Percentiles rank a stretch among this genome's conserved stretches.
phyloP scores from a whole-genome alignment of 2,113 vertebrate species.

The Hypomesus transpacificus region DNA sequence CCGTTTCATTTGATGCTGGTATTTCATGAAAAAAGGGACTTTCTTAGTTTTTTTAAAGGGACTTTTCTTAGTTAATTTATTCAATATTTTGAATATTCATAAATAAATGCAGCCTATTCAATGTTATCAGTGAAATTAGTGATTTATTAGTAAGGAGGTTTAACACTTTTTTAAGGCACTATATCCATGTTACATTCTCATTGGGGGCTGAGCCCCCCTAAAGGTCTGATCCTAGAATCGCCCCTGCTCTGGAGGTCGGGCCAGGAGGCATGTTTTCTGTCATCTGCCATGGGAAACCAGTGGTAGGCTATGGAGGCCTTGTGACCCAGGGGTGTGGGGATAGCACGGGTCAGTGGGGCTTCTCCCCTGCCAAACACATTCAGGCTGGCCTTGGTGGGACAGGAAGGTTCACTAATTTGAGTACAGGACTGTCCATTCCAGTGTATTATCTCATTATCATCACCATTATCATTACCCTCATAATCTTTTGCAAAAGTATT shows the following conservation, averaged over 20 bases:
- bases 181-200: too few species aligned
- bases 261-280: conserved; percentile 44
- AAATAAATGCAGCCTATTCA: too few species aligned
- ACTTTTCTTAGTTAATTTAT: too few species aligned
- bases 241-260: conserved; percentile 46
- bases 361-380: conserved; percentile 27
- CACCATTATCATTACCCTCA: conserved; percentile 42
- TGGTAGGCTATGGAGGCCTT: conserved; percentile 41
- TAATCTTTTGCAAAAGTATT: conserved; percentile 3
- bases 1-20: too few species aligned
- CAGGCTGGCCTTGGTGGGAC: conserved; percentile 21
- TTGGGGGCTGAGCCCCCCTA: too few species aligned
- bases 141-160: too few species aligned
- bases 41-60: too few species aligned
- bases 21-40: too few species aligned
- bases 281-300: conserved; percentile 51
- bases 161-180: too few species aligned
- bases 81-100: too few species aligned
- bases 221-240: too few species aligned
- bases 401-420: conserved; percentile 20
- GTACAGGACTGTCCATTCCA: conserved; percentile 23
- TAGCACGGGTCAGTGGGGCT: conserved; percentile 36
- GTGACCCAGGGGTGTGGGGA: conserved; percentile 54
- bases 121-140: too few species aligned
- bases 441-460: conserved; percentile 44